Conservation (phyloP, 2,113 vertebrate genomes). For the Anarrhichthys ocellatus region DNA sequence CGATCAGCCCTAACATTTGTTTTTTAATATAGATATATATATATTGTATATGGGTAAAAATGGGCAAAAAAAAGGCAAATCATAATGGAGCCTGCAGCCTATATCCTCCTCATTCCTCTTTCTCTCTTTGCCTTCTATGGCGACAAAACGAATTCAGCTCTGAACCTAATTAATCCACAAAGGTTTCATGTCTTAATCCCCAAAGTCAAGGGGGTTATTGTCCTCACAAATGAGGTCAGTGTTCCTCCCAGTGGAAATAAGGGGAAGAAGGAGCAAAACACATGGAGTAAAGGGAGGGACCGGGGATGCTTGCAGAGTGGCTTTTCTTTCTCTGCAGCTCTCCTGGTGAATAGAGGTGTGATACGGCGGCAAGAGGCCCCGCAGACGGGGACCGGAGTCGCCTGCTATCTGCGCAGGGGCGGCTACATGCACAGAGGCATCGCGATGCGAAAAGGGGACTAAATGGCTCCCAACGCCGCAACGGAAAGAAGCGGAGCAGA, state of each 20-base stretch:
- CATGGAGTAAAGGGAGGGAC: conserved; percentile 63
- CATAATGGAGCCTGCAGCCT: conserved; percentile 71
- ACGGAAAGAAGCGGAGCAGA: conserved; percentile 28
- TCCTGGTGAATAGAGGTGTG: conserved; percentile 65
- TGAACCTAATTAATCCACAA: conserved; percentile 89
- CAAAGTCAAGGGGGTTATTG: conserved; percentile 90
- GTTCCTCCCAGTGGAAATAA: conserved; percentile 87
- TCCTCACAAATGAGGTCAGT: conserved; percentile 90
- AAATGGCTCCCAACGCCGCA: conserved; percentile 31
- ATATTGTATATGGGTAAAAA: conserved; percentile 28
- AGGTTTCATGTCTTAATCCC: conserved; percentile 90
- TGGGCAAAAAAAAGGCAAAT: conserved; percentile 68
- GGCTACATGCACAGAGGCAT: conserved; percentile 10
- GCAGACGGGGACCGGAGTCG: conserved; percentile 49
- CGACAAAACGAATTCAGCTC: conserved; percentile 86
- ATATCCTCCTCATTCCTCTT: conserved; percentile 59
- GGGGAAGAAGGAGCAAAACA: conserved; percentile 75
- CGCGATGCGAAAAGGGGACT: conserved; percentile 24
- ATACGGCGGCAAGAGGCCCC: conserved; percentile 59
- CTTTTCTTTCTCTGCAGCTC: conserved; percentile 57
- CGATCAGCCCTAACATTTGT: conserved; percentile 61
- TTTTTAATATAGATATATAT: conserved; percentile 48
- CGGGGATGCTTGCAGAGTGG: conserved; percentile 42
- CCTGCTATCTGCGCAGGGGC: conserved; percentile 25
- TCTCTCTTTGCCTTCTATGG: conserved; percentile 76